Evolutionary conservation across 2,888 invertebrate species (phyloP), one percentile per base, ranked within the genome.

Genomic region (Leptura quadrifasciata): DNA sequence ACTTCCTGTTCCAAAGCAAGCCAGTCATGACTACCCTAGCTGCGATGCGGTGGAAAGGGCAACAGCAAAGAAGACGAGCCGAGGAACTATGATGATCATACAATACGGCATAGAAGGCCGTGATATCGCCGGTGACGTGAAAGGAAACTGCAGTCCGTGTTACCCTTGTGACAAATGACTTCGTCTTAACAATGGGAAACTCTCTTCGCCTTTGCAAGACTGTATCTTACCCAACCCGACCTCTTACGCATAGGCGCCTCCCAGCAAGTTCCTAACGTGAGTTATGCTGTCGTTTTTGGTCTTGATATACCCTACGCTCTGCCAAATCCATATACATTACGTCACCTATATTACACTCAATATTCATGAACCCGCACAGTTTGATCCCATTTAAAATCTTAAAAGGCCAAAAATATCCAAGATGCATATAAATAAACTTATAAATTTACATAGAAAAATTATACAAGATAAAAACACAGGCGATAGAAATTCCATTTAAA

Each of bases 141-240:
- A 80, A 80, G 80, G 80, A 80, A 80, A 79, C 80, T 80, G 76
- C 76, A 78, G 76, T 80, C 78, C 76, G 79, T 75, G 79, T 79
- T 80, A 77, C 79, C 77, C 79, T 76, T 72, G 80, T 80, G 80
- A 80, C 80, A 80, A 80, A 80, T 79, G 80, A 79, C 80, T 79
- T 64, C 75, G 74, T 57, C 74, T 75, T 72, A 79, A 80, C 80
- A 80, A 80, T 80, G 77, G 77, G 72, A 63, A 73, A 70, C 74
- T 78, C 75, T 70, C 65, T 70, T 74, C 74, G 74, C 74, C 72
- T 72, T 72, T 58, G 72, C 76, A 17, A 69, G 74, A 64, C 63
- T 68, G 65, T 64, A 74, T 72, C 72, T 75, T 54, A 35, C 58
- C 10, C 72, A 54, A 72, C 72, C 72, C 68, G 68, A 68, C 63